Percentiles rank a stretch among this genome's conserved stretches.
Conservation (phyloP, 92 coral and sea anemone species). For the Zoanthus solanderi region DNA sequence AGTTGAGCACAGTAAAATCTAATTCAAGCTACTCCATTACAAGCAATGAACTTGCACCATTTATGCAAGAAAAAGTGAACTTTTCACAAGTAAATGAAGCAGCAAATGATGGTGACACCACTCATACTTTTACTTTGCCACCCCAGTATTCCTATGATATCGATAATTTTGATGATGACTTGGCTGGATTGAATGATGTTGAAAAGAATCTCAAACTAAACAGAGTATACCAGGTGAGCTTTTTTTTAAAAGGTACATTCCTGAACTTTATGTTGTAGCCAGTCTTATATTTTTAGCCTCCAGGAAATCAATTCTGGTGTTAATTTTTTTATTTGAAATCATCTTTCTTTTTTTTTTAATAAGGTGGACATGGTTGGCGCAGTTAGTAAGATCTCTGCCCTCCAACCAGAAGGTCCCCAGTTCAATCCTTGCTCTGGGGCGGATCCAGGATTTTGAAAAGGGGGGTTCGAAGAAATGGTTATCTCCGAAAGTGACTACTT, state of each 20-base stretch:
- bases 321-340: no score
- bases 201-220: conserved; percentile 30
- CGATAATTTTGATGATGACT: neutral
- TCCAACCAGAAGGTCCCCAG: no score
- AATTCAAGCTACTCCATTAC: neutral
- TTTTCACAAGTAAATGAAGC: neutral
- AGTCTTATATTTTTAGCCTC: no score
- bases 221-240: conserved; percentile 31
- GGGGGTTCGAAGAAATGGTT: no score
- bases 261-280: no score
- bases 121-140: neutral
- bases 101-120: neutral
- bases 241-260: neutral
- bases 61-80: neutral
- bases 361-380: no score
- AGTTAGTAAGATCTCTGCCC: no score
- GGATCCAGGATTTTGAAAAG: no score
- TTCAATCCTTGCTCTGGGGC: no score
- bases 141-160: neutral
- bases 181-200: conserved; percentile 1
- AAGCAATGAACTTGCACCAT: neutral
- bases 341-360: no score
- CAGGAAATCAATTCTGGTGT: no score
- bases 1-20: neutral
- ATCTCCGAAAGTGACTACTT: no score